Conservation (phyloP, 2,888 invertebrate species). For the Pocota personata region DNA sequence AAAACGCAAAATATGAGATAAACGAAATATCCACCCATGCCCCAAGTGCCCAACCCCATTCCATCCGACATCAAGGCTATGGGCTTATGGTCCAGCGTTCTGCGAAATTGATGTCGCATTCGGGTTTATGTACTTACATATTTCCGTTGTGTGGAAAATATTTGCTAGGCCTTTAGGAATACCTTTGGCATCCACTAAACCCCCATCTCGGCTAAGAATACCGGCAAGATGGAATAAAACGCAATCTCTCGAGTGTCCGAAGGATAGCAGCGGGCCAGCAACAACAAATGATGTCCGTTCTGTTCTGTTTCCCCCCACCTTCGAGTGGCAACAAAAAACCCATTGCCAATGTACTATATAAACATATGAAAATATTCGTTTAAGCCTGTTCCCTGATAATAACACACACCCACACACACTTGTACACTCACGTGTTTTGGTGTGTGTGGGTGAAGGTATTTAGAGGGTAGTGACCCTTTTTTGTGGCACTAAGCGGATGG, state of each 20-base stretch:
- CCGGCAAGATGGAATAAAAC: conserved; percentile 72
- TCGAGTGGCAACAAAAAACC: conserved; percentile 51
- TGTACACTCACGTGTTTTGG: not conserved
- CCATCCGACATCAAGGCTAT: conserved; percentile 26
- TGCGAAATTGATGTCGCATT: conserved; percentile 73
- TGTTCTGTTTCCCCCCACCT: conserved; percentile 14
- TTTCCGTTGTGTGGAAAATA: conserved; percentile 71
- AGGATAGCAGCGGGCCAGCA: conserved; percentile 48
- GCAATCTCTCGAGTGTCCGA: conserved; percentile 71
- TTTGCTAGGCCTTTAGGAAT: conserved; percentile 71
- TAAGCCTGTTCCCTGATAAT: conserved; percentile 64
- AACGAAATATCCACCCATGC: conserved; percentile 45
- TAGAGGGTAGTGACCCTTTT: conserved; percentile 73
- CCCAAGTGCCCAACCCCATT: conserved; percentile 9
- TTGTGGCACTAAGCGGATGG: conserved; percentile 67
- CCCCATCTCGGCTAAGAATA: conserved; percentile 64
- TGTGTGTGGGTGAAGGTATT: conserved; percentile 54
- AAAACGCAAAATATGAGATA: conserved; percentile 57
- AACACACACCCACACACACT: conserved; percentile 20
- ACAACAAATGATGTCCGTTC: conserved; percentile 67
- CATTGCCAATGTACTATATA: conserved; percentile 66
- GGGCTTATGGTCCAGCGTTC: conserved; percentile 61
- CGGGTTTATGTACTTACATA: conserved; percentile 74
- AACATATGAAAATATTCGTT: conserved; percentile 71
- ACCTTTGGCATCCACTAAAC: conserved; percentile 69